These are phyloP conservation scores for Agrilus cyanescens DNA, from an alignment of 2,888 invertebrate genomes.

Conservation along the genomic window DNA sequence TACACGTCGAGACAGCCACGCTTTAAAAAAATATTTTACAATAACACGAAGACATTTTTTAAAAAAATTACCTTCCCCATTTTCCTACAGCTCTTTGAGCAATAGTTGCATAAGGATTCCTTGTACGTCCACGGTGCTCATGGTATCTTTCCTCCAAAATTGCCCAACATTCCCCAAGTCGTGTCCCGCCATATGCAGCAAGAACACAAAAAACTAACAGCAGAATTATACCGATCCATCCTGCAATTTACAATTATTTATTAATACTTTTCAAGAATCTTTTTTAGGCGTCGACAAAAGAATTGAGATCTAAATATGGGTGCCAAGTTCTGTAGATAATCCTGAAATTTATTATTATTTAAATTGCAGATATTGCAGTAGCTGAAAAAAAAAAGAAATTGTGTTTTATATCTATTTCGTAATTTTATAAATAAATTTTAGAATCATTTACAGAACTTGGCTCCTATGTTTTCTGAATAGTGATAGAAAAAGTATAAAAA, in stretches of 20 bases:
- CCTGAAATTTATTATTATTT: too few species aligned
- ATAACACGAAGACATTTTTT: background rate
- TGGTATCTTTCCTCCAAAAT: slow-evolving; percentile 54
- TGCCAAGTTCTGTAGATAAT: too few species aligned
- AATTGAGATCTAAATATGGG: too few species aligned
- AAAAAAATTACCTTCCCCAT: slow-evolving; percentile 39
- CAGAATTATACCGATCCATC: slow-evolving; percentile 53
- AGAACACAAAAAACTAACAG: slow-evolving; percentile 46
- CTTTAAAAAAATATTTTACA: slow-evolving; percentile 22
- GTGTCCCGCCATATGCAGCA: slow-evolving; percentile 54
- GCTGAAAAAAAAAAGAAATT: too few species aligned
- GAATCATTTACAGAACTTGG: too few species aligned
- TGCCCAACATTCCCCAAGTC: slow-evolving; percentile 57
- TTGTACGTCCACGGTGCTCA: slow-evolving; percentile 43
- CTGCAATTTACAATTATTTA: slow-evolving; percentile 31
- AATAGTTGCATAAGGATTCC: slow-evolving; percentile 59
- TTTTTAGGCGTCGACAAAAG: too few species aligned
- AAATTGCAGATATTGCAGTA: too few species aligned
- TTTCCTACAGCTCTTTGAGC: slow-evolving; percentile 50
- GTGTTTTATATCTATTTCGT: too few species aligned
- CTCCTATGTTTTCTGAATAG: too few species aligned
- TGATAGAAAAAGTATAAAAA: too few species aligned
- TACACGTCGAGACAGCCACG: slow-evolving; percentile 44
- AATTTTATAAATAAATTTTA: too few species aligned
- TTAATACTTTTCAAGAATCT: background rate